Evolutionary conservation across 2,888 invertebrate species (phyloP), one percentile per base, ranked within the genome.

Genomic region (Tetranychus piercei): DNA sequence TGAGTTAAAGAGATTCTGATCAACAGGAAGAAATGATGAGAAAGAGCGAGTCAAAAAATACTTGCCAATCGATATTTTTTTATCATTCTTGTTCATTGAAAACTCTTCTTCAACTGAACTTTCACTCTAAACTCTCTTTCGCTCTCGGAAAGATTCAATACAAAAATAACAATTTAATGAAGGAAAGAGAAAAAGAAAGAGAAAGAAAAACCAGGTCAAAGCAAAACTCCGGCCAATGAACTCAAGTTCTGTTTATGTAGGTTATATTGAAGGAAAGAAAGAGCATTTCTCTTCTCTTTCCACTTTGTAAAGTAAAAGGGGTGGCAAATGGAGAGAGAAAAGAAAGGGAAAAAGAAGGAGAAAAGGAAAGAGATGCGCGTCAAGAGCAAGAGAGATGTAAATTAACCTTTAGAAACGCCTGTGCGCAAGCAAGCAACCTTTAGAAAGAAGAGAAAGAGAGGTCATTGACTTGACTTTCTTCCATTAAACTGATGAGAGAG

Each of bases 91-190:
- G 43, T 34, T 72, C 44, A 34, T 34, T 45, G 44, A 44, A 45
- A 15, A 45, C 20, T 72, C 15, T 34, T 45, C 34, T 34, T 34
- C 34, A 34, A 34, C 34, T 34, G 34, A 34, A 23, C 44, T 72
- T 20, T n/a, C 34, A 23, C 72, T 72, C 72, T 45, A n/a, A 20
- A 15, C 72, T 72, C 72, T 72, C 43, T 43, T 34, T 72, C 72
- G 11, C 43, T 72, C 72, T 72, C 43, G 20, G 44, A 72, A n/a
- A 23, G 69, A 69, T 69, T 34, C 34, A 34, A 34, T 34, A 34
- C 34, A 69, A 69, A 23, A 69, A 23, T 69, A 23, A 23, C 34
- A 23, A 20, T 69, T 69, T 23, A 69, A 23, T 69, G 34, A 23
- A 23, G 9, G 69, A 69, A 69, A 69, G 22, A 69, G 55, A 55